A percentile compares a stretch with the other conserved stretches of the same genome.
These are phyloP conservation scores for Bombus sylvicola DNA, from an alignment of 1,140 invertebrate species.

Conservation along the genomic window DNA sequence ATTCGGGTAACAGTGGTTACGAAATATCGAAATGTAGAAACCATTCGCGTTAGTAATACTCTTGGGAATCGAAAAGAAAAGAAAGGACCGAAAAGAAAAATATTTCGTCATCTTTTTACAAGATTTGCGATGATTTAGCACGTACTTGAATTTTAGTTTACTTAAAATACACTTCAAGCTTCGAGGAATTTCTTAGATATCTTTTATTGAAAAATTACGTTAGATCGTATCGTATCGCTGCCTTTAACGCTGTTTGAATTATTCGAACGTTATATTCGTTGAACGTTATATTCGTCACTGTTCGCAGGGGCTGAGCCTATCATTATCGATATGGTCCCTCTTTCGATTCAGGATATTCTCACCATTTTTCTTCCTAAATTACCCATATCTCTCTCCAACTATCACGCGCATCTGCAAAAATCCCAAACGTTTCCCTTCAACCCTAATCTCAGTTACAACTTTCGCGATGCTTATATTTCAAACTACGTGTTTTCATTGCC, in stretches of 20 bases:
- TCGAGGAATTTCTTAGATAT: background rate
- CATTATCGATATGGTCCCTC: background rate
- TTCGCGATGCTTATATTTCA: too few relatives aligned
- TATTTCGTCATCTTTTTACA: background rate
- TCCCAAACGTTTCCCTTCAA: too few relatives aligned
- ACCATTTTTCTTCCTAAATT: background rate
- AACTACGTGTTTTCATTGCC: too few relatives aligned
- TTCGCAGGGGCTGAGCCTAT: too few relatives aligned
- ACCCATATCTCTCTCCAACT: background rate
- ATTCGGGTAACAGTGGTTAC: background rate
- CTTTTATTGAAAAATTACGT: background rate
- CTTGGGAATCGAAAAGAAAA: too few relatives aligned
- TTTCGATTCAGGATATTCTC: background rate
- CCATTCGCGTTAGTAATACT: background rate
- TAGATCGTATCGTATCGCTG: background rate
- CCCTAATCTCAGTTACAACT: too few relatives aligned
- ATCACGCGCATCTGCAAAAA: too few relatives aligned
- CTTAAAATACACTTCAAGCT: background rate
- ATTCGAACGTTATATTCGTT: background rate
- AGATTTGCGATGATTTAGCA: background rate
- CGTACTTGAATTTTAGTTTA: background rate
- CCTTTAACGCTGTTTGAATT: background rate
- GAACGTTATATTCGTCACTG: too few relatives aligned
- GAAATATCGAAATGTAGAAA: background rate
- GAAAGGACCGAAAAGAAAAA: too few relatives aligned